These are phyloP conservation scores for Chaetura pelagica DNA, from an alignment of 2,113 vertebrate genomes.

Conservation along the genomic window DNA sequence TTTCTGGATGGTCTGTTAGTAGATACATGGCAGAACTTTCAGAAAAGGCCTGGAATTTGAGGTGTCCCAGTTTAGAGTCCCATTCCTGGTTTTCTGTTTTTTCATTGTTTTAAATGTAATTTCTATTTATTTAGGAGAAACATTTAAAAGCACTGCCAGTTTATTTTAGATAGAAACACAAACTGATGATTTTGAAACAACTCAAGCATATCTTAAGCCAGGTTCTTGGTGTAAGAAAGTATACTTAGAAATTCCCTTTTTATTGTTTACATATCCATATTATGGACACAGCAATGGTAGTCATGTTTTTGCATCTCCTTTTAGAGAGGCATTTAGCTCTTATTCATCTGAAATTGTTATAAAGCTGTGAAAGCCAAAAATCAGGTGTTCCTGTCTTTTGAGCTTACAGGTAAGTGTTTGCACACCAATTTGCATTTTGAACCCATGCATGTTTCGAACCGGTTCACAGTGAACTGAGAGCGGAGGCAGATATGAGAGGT, in stretches of 20 bases:
- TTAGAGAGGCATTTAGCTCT: not conserved
- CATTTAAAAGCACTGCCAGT: not conserved
- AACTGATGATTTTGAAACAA: not conserved
- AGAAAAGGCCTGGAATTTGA: not conserved
- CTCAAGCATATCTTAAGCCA: not conserved
- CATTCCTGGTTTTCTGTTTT: not conserved
- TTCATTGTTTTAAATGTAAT: not conserved
- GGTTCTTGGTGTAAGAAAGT: not conserved
- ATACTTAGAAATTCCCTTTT: not conserved
- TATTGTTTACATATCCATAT: not conserved
- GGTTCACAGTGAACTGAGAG: not conserved
- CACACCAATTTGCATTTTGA: slow-evolving; percentile 13
- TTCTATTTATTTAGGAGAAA: not conserved
- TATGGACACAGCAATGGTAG: not conserved
- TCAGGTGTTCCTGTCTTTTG: not conserved
- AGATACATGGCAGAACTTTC: not conserved
- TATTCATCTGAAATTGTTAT: not conserved
- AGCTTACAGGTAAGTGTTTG: not conserved
- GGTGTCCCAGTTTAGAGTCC: not conserved
- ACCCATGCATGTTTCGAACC: not conserved
- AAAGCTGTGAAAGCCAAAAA: slow-evolving; percentile 1
- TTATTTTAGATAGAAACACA: not conserved
- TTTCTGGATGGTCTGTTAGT: not conserved
- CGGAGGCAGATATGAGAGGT: slow-evolving; percentile 26
- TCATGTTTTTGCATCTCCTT: not conserved